Evolutionary conservation across 2,888 invertebrate species (phyloP).

Genomic region (Phrixothrix hirtus): DNA sequence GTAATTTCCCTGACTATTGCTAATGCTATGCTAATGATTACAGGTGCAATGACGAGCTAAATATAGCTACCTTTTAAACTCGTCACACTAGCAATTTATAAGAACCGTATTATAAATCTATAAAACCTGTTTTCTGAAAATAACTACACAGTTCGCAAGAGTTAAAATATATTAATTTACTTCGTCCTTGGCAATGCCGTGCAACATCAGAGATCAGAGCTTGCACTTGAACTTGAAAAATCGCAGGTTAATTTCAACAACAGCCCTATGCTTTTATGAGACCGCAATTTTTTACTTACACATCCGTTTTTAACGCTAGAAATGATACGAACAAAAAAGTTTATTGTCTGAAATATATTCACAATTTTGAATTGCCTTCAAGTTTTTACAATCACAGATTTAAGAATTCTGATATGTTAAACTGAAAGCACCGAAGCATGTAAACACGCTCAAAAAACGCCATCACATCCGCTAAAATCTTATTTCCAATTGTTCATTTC

Average conservation of each 20-base stretch:
- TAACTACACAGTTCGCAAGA: slow-evolving; percentile 37
- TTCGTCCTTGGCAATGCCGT: slow-evolving; percentile 44
- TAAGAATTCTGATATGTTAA: slow-evolving; percentile 13
- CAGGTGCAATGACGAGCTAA: slow-evolving; percentile 37
- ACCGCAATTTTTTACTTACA: background rate
- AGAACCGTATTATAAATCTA: slow-evolving; percentile 33
- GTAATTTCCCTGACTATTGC: slow-evolving; percentile 4
- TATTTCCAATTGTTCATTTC: no score
- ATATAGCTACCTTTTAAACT: slow-evolving; percentile 34
- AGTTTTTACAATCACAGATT: slow-evolving; percentile 1
- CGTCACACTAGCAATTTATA: slow-evolving; percentile 29
- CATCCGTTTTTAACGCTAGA: background rate
- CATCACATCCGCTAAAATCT: slow-evolving; percentile 7
- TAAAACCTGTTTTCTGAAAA: slow-evolving; percentile 42
- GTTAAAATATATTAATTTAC: slow-evolving; percentile 39
- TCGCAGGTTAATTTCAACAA: slow-evolving; percentile 7
- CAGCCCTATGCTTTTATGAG: background rate
- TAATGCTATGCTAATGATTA: slow-evolving; percentile 41
- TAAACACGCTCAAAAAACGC: slow-evolving; percentile 7
- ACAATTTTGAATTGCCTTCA: slow-evolving; percentile 1
- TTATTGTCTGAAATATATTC: background rate
- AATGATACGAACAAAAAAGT: slow-evolving; percentile 1
- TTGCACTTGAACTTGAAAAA: slow-evolving; percentile 30
- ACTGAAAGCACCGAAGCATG: slow-evolving; percentile 14
- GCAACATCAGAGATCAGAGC: slow-evolving; percentile 28